Conservation (phyloP, 2,888 invertebrate genomes). For the Troilus luridus region DNA sequence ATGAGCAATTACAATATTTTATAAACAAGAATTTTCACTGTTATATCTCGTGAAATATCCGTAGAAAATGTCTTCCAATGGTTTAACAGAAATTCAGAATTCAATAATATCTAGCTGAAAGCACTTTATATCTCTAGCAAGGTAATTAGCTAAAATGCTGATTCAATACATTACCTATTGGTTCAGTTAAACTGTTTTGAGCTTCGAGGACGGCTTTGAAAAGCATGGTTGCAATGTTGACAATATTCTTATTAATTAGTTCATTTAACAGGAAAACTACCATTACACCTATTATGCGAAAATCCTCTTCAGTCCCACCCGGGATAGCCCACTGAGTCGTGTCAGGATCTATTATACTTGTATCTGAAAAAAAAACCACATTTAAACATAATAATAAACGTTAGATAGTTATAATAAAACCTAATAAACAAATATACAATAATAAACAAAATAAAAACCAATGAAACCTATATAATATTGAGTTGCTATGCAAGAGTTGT, state of each 20-base stretch:
- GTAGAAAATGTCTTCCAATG: too few species aligned
- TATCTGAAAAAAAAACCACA: slow-evolving; percentile 38
- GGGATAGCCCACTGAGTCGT: background rate
- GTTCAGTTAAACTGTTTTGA: slow-evolving; percentile 3
- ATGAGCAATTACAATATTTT: too few species aligned
- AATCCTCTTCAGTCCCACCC: background rate
- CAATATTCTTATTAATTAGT: background rate
- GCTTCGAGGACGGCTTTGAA: slow-evolving; percentile 43
- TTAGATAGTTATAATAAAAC: background rate
- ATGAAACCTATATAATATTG: background rate
- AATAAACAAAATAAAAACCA: background rate
- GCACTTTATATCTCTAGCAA: background rate
- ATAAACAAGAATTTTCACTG: too few species aligned
- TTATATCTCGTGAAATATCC: too few species aligned
- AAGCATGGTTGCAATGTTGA: slow-evolving; percentile 40
- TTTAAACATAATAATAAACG: background rate
- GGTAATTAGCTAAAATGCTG: background rate
- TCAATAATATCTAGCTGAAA: too few species aligned
- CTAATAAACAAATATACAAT: background rate
- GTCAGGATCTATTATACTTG: slow-evolving; percentile 40
- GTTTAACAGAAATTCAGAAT: too few species aligned
- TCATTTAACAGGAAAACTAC: slow-evolving; percentile 9
- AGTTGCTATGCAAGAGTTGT: too few species aligned
- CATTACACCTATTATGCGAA: slow-evolving; percentile 14
- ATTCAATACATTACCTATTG: slow-evolving; percentile 34